Evolutionary conservation across 2,797 vertebrate species (phyloP).

Genomic region (Dallia pectoralis): DNA sequence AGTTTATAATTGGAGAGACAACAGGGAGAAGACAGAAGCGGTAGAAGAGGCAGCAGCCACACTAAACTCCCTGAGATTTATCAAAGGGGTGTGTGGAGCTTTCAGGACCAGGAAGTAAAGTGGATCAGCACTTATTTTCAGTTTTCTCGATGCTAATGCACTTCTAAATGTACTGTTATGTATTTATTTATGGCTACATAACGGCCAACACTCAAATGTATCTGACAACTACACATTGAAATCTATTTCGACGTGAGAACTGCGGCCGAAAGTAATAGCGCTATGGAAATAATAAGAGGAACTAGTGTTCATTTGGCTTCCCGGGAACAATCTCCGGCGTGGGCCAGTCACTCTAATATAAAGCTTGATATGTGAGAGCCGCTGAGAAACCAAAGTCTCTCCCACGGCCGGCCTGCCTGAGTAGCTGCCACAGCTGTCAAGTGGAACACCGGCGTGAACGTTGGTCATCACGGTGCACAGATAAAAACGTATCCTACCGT

Average conservation of each 20-base stretch:
- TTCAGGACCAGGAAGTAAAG: constrained; percentile 17
- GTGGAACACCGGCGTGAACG: neutral
- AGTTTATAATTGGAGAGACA: constrained; percentile 72
- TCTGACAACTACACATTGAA: neutral
- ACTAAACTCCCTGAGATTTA: constrained; percentile 60
- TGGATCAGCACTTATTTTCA: constrained; percentile 2
- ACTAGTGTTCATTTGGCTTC: neutral
- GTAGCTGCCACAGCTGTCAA: constrained; percentile 9
- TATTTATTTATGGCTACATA: neutral
- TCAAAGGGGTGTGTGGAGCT: constrained; percentile 39
- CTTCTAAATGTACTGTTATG: neutral
- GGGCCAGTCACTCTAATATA: neutral
- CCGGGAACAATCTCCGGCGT: neutral
- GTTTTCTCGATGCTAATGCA: neutral
- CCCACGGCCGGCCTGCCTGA: neutral
- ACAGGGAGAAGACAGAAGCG: constrained; percentile 65
- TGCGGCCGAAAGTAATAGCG: neutral
- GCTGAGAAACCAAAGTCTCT: neutral
- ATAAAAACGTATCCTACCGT: constrained; percentile 11
- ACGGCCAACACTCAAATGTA: neutral
- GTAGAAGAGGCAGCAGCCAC: constrained; percentile 63
- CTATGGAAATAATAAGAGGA: neutral
- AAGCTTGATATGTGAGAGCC: constrained; percentile 11
- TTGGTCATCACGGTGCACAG: neutral
- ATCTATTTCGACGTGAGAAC: neutral